Conservation (phyloP, 2,888 invertebrate genomes). For the Dasypogon diadema region DNA sequence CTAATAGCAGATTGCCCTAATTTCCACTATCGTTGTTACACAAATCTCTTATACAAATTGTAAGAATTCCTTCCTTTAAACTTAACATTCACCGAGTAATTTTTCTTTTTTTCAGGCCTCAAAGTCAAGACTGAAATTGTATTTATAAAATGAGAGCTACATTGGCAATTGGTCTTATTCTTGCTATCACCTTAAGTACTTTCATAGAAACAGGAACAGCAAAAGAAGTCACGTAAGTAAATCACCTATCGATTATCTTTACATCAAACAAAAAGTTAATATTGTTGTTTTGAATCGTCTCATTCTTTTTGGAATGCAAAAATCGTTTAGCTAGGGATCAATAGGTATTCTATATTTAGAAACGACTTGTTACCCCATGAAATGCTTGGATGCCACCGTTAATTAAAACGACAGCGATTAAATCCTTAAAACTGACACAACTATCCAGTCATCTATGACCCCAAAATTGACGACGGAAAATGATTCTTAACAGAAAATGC, state of each 20-base stretch:
- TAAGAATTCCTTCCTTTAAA: too few species aligned
- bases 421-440: constrained; percentile 12
- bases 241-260: neutral
- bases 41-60: too few species aligned
- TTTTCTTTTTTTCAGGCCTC: constrained; percentile 16
- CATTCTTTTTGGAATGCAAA: neutral
- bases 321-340: too few species aligned
- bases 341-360: too few species aligned
- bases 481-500: constrained; percentile 12
- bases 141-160: constrained; percentile 4
- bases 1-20: too few species aligned
- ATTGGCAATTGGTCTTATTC: constrained; percentile 5
- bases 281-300: too few species aligned
- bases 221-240: constrained; percentile 38
- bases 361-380: neutral
- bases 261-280: neutral
- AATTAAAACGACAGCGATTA: constrained; percentile 28
- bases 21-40: too few species aligned
- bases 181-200: constrained; percentile 5
- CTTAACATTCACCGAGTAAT: too few species aligned
- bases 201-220: constrained; percentile 12
- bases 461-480: neutral
- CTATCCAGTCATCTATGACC: constrained; percentile 10
- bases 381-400: constrained; percentile 8
- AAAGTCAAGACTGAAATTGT: neutral